These are phyloP conservation scores for Pherbina coryleti DNA, from an alignment of 2,888 invertebrate genomes.

Conservation along the genomic window DNA sequence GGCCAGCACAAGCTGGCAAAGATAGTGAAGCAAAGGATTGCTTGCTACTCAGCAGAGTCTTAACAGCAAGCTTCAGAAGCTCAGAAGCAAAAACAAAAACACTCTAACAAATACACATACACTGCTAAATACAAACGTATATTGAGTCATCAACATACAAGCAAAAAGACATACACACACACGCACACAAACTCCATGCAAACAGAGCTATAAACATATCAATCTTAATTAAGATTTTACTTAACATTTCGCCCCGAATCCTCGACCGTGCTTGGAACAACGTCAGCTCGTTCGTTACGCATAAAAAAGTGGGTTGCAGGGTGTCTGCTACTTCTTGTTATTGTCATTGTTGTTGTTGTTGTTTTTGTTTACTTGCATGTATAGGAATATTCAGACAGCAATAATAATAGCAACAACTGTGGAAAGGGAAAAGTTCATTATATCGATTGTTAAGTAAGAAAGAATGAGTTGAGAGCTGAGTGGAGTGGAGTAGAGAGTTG, in stretches of 20 bases:
- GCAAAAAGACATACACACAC: background rate
- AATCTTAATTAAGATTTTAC: conserved; percentile 67
- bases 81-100: background rate
- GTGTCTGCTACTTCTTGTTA: too few relatives aligned
- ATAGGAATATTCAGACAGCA: background rate
- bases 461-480: background rate
- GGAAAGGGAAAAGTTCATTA: background rate
- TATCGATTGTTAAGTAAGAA: background rate
- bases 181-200: background rate
- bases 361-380: background rate
- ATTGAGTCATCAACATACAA: background rate
- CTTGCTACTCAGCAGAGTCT: background rate
- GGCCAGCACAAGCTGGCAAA: background rate
- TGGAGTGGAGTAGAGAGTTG: too few relatives aligned
- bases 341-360: background rate
- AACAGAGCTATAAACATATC: conserved; percentile 57
- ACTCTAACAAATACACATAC: conserved; percentile 31
- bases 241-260: conserved; percentile 44
- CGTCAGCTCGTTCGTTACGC: background rate
- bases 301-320: too few relatives aligned
- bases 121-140: background rate
- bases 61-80: background rate
- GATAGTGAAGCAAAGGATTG: background rate
- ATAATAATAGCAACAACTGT: background rate
- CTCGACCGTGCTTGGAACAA: background rate